Conservation (phyloP, 2,888 invertebrate species). For the Zygaena filipendulae region DNA sequence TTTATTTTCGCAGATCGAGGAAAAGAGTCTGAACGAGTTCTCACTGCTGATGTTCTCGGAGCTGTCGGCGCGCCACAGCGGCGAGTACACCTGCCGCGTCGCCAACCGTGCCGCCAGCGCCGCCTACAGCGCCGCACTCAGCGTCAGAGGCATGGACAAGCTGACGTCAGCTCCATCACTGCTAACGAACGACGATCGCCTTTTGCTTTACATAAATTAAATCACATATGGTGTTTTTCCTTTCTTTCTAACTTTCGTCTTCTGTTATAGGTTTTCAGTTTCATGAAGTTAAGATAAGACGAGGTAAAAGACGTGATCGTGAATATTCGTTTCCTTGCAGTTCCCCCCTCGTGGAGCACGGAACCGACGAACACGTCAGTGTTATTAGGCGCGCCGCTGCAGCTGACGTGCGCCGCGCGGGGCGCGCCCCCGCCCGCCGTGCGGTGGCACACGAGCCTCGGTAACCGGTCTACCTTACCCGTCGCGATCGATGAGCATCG, state of each 20-base stretch:
- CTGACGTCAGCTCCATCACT: background rate
- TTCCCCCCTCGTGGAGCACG: constrained; percentile 76
- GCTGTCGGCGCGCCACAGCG: constrained; percentile 73
- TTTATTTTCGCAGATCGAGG: constrained; percentile 66
- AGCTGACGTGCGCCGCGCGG: constrained; percentile 76
- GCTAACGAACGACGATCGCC: no score
- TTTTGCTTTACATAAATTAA: no score
- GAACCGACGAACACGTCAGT: constrained; percentile 78
- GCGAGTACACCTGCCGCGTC: constrained; percentile 77
- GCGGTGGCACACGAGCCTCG: constrained; percentile 75
- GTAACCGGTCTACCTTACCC: constrained; percentile 50
- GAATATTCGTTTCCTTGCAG: no score
- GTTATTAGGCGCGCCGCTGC: constrained; percentile 74
- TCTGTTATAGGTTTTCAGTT: no score
- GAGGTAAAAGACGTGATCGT: no score
- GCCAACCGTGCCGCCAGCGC: constrained; percentile 75
- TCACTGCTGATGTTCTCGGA: constrained; percentile 76
- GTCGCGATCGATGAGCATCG: constrained; percentile 25
- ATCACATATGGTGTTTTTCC: no score
- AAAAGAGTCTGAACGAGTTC: constrained; percentile 75
- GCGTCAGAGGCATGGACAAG: constrained; percentile 73
- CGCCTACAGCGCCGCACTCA: constrained; percentile 73
- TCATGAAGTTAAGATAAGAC: no score
- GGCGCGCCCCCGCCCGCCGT: constrained; percentile 78
- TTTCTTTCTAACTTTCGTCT: no score